Conservation (phyloP, 2,797 vertebrate species). For the Halcyon leucocephala region DNA sequence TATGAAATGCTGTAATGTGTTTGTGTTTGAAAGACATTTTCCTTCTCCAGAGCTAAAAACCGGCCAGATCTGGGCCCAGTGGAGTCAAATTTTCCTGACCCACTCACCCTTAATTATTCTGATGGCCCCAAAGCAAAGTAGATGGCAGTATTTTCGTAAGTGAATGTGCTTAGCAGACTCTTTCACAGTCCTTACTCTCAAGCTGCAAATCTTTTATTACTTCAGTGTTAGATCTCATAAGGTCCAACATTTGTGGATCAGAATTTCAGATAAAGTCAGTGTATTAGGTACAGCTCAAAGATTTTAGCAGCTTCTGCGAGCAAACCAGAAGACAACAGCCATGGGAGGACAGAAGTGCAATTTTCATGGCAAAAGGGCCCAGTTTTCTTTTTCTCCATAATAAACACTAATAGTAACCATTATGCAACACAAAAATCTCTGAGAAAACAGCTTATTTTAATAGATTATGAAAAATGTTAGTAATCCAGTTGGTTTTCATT, state of each 20-base stretch:
- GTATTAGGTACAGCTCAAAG: background rate
- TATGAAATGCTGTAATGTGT: background rate
- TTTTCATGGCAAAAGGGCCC: background rate
- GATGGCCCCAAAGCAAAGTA: background rate
- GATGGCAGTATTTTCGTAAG: background rate
- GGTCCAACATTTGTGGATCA: slow-evolving; percentile 20
- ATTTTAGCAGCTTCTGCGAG: background rate
- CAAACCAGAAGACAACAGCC: background rate
- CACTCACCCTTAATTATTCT: background rate
- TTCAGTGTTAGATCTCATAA: slow-evolving; percentile 37
- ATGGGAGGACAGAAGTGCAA: background rate
- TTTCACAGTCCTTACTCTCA: background rate
- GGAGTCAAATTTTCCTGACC: slow-evolving; percentile 21
- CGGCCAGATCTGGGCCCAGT: background rate
- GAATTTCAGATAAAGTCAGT: background rate
- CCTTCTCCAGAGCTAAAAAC: background rate
- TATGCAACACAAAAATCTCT: background rate
- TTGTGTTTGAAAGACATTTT: background rate
- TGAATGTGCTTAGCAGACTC: background rate
- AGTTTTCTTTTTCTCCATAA: background rate
- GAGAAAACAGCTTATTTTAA: background rate
- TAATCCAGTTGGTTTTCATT: background rate
- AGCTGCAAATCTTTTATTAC: slow-evolving; percentile 13
- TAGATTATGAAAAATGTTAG: background rate
- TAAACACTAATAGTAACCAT: background rate